Evolutionary conservation across 2,113 vertebrate species (phyloP).

Genomic region (Litocranius walleri): DNA sequence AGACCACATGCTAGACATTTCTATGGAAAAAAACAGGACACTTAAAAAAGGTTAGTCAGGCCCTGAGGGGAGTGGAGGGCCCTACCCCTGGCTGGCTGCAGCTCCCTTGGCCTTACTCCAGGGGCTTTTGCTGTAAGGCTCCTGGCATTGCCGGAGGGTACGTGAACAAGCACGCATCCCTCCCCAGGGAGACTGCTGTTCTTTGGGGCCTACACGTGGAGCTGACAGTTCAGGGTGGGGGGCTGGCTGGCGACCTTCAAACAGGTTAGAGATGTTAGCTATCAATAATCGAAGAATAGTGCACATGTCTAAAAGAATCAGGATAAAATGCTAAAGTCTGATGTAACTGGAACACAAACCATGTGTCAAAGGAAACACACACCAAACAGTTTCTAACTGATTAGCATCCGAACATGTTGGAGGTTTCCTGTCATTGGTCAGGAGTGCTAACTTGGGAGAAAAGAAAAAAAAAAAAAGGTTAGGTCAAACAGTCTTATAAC

Average conservation of each 20-base stretch:
- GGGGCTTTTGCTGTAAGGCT: constrained; percentile 73
- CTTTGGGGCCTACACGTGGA: constrained; percentile 76
- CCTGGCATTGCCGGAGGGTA: constrained; percentile 86
- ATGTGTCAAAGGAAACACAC: too few relatives aligned
- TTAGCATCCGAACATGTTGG: fast-evolving
- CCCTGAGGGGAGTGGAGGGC: fast-evolving
- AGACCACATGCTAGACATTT: background rate
- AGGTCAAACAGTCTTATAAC: background rate
- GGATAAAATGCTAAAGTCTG: fast-evolving
- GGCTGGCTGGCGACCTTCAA: fast-evolving
- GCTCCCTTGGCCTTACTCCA: constrained; percentile 86
- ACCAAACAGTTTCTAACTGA: fast-evolving
- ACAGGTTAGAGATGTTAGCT: background rate
- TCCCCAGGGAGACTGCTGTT: constrained; percentile 75
- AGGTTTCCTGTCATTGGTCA: fast-evolving
- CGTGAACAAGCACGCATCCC: constrained; percentile 77
- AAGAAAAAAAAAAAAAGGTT: background rate
- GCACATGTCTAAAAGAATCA: fast-evolving
- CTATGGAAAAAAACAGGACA: background rate
- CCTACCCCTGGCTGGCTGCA: background rate
- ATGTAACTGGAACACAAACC: fast-evolving
- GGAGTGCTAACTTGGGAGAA: background rate
- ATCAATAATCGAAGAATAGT: fast-evolving
- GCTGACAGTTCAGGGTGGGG: constrained; percentile 70
- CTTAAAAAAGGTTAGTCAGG: background rate